Evolutionary conservation across 2,113 vertebrate genomes (phyloP).

Genomic region (Ophiodon elongatus): DNA sequence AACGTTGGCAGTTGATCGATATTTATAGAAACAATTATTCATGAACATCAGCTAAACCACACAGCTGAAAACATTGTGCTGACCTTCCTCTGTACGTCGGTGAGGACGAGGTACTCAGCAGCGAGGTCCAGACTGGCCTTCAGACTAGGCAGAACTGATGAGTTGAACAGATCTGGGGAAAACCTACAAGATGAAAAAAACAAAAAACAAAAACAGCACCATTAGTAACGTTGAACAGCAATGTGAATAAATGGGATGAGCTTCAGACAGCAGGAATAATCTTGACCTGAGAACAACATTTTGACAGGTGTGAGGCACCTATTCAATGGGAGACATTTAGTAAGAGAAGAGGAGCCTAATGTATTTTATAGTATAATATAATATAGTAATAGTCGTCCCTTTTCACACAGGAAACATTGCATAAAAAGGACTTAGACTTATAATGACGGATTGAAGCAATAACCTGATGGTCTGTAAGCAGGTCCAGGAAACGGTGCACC

Average conservation of each 20-base stretch:
- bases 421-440: background rate
- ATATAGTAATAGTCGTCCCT: background rate
- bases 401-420: background rate
- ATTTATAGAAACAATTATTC: background rate
- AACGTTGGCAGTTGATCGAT: background rate
- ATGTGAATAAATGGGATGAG: background rate
- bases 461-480: slow-evolving; percentile 96
- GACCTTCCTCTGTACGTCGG: slow-evolving; percentile 97
- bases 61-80: slow-evolving; percentile 30
- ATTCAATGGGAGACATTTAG: background rate
- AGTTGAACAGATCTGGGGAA: slow-evolving; percentile 93
- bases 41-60: background rate
- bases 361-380: background rate
- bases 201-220: background rate
- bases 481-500: slow-evolving; percentile 99
- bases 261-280: slow-evolving; percentile 1
- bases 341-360: background rate
- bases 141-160: slow-evolving; percentile 89
- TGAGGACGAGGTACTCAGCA: slow-evolving; percentile 95
- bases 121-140: slow-evolving; percentile 97
- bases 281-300: background rate
- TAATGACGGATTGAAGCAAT: background rate
- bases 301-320: too few relatives aligned
- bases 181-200: slow-evolving; percentile 83
- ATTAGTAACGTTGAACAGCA: background rate